Percentiles rank a stretch among this genome's conserved stretches.
phyloP scores from a whole-genome alignment of 2,797 vertebrate species.

The Aldrovandia affinis region DNA sequence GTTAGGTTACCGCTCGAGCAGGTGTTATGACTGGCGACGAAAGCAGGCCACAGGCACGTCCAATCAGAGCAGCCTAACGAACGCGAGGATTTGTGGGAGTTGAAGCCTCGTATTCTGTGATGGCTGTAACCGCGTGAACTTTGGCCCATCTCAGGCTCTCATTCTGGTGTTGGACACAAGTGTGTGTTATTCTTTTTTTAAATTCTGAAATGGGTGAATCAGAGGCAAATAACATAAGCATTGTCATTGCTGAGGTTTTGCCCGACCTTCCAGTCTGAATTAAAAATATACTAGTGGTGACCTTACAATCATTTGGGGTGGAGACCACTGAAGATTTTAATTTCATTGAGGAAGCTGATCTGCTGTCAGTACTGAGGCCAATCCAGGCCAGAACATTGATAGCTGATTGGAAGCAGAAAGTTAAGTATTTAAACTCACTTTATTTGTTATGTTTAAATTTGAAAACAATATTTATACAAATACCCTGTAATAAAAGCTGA shows the following conservation, averaged over 20 bases:
- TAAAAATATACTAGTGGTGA: too few relatives aligned
- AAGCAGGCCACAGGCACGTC: too few relatives aligned
- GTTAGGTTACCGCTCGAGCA: too few relatives aligned
- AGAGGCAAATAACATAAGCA: constrained; percentile 9
- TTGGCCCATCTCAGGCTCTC: neutral
- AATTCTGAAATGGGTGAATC: neutral
- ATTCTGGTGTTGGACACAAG: neutral
- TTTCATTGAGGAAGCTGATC: constrained; percentile 23
- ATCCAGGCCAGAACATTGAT: constrained; percentile 34
- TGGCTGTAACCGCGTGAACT: too few relatives aligned
- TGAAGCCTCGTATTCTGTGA: too few relatives aligned
- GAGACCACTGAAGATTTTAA: constrained; percentile 22
- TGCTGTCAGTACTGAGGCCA: constrained; percentile 20
- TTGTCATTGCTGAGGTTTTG: constrained; percentile 16
- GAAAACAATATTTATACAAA: neutral
- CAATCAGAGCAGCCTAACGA: too few relatives aligned
- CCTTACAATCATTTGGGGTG: constrained; percentile 23
- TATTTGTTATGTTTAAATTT: too few relatives aligned
- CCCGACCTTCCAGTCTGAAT: too few relatives aligned
- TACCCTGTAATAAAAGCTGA: neutral
- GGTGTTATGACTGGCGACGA: too few relatives aligned
- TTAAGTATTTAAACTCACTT: too few relatives aligned
- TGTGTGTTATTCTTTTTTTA: neutral
- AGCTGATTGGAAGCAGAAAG: constrained; percentile 11
- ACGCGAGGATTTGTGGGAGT: too few relatives aligned